These are phyloP conservation scores for Pterocles burchelli DNA, from an alignment of 2,113 vertebrate species.

Conservation along the genomic window DNA sequence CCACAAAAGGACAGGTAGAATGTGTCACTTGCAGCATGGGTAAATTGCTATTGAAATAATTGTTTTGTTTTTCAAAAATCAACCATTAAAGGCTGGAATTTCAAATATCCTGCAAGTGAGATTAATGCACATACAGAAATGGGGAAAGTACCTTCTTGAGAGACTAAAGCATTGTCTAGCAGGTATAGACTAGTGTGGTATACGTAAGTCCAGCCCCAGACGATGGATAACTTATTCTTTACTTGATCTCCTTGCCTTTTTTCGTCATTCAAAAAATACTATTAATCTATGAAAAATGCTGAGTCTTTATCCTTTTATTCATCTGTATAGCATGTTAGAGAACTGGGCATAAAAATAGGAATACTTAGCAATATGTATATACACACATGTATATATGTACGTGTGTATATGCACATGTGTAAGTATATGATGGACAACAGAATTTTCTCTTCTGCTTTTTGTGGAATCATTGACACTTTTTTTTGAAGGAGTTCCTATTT, in stretches of 20 bases:
- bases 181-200: neutral
- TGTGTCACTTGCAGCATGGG: neutral
- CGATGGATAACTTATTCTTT: neutral
- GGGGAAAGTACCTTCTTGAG: neutral
- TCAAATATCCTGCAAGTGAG: neutral
- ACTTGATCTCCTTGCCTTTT: neutral
- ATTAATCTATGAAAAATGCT: neutral
- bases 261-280: neutral
- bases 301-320: neutral
- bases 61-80: neutral
- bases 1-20: neutral
- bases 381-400: neutral
- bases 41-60: neutral
- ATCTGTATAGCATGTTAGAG: neutral
- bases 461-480: neutral
- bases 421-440: neutral
- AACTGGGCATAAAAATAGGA: neutral
- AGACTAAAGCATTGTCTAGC: neutral
- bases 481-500: neutral
- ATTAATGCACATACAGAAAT: neutral
- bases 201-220: neutral
- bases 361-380: neutral
- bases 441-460: neutral
- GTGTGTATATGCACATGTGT: neutral
- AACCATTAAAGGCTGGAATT: neutral